Percentiles rank a stretch among this genome's conserved stretches.
These are phyloP conservation scores for Sinosuthora webbiana DNA, from an alignment of 2,113 vertebrate species.

Conservation along the genomic window DNA sequence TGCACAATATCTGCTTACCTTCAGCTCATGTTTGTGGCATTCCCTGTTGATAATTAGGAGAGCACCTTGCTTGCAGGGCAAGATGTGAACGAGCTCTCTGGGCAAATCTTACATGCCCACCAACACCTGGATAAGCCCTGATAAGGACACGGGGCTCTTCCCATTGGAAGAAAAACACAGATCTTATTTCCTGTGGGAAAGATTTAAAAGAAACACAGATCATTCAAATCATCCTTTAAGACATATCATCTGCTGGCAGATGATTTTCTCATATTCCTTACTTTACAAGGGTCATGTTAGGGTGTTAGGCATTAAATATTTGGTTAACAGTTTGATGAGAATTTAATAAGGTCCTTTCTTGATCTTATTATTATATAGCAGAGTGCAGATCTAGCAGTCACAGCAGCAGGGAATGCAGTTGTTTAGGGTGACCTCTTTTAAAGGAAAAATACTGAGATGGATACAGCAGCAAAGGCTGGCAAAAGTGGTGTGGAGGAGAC, in stretches of 20 bases:
- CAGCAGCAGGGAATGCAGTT: neutral
- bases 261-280: neutral
- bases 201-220: rapidly evolving
- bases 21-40: neutral
- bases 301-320: neutral
- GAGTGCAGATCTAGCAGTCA: neutral
- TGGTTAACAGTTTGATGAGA: neutral
- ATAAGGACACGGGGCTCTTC: neutral
- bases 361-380: neutral
- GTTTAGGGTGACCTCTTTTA: neutral
- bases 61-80: neutral
- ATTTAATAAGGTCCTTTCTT: neutral
- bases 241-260: neutral
- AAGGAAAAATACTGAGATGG: rapidly evolving
- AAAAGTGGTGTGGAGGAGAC: neutral
- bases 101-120: neutral
- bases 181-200: neutral
- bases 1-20: neutral
- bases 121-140: neutral
- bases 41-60: neutral
- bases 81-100: neutral
- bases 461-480: neutral
- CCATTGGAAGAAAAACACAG: neutral
- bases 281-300: neutral
- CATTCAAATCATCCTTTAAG: neutral